phyloP scores from a whole-genome alignment of 2,797 vertebrate species.

The Typhlichthys subterraneus region DNA sequence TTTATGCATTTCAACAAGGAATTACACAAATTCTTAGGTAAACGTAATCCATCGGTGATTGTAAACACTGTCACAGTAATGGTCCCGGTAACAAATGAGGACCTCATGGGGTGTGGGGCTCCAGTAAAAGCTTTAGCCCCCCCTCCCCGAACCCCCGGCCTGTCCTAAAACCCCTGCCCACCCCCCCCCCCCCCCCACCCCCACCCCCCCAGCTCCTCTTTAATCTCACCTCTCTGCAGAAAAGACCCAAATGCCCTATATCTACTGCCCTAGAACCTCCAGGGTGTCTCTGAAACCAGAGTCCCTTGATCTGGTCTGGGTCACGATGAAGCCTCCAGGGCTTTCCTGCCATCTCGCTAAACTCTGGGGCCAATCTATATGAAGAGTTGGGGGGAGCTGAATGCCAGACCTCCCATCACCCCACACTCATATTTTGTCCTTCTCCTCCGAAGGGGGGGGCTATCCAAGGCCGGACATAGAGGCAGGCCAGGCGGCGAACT shows the following conservation, averaged over 20 bases:
- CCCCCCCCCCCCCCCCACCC: background rate
- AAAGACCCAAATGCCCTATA: constrained; percentile 14
- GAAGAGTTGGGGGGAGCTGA: constrained; percentile 26
- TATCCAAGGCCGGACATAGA: constrained; percentile 51
- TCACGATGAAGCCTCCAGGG: constrained; percentile 35
- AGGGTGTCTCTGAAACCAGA: background rate
- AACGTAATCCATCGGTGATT: constrained; percentile 73
- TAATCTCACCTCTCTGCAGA: constrained; percentile 9
- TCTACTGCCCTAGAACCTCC: constrained; percentile 5
- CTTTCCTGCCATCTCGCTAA: constrained; percentile 43
- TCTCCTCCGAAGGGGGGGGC: constrained; percentile 32
- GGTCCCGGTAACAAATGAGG: constrained; percentile 75
- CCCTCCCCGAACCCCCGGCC: background rate
- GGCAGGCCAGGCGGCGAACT: constrained; percentile 61
- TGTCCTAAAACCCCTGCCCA: background rate
- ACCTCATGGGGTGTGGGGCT: constrained; percentile 60
- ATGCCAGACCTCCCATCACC: constrained; percentile 4
- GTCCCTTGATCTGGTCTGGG: constrained; percentile 2
- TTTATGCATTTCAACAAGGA: constrained; percentile 66
- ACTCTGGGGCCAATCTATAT: constrained; percentile 28
- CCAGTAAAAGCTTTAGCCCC: constrained; percentile 36
- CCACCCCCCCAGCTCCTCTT: constrained; percentile 3
- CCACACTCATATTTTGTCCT: constrained; percentile 1
- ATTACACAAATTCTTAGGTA: constrained; percentile 74
- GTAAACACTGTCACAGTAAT: constrained; percentile 82